A percentile compares a stretch with the other conserved stretches of the same genome.
These are phyloP conservation scores for Ginglymostoma cirratum DNA, from an alignment of 2,113 vertebrate genomes.

Conservation along the genomic window DNA sequence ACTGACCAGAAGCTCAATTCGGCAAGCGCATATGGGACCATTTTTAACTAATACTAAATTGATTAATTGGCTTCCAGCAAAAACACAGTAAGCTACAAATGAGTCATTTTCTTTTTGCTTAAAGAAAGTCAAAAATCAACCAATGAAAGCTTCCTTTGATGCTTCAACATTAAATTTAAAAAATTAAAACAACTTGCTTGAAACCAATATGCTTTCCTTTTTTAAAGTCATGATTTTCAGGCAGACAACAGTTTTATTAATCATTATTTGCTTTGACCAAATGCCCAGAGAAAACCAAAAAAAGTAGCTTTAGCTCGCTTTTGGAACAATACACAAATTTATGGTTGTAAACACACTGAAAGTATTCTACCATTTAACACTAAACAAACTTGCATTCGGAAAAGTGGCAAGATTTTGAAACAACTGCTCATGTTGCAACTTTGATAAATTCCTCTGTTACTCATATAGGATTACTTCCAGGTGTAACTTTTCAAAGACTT, in stretches of 20 bases:
- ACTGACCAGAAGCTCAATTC: background rate
- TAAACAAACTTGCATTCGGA: constrained; percentile 46
- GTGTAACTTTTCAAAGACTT: constrained; percentile 42
- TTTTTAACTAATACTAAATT: background rate
- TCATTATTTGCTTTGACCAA: constrained; percentile 1
- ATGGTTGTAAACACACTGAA: background rate
- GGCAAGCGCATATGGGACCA: background rate
- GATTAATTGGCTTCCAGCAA: constrained; percentile 28
- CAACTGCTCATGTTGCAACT: constrained; percentile 48
- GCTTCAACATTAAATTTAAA: background rate
- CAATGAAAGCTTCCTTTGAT: background rate
- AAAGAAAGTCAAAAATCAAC: background rate
- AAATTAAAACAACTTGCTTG: background rate
- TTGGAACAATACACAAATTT: background rate
- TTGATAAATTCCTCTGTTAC: constrained; percentile 48
- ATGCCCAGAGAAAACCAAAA: background rate
- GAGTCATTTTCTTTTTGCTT: background rate
- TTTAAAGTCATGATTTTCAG: constrained; percentile 20
- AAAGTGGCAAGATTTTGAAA: constrained; percentile 49
- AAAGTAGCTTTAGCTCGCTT: background rate
- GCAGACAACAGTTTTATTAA: background rate
- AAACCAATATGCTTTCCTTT: background rate
- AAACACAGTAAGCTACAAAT: background rate
- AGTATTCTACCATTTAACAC: constrained; percentile 10
- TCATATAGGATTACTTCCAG: constrained; percentile 51